Base-by-base conservation (phyloP, 2,888 invertebrate species). In the Agriopis leucophaearia region DNA sequence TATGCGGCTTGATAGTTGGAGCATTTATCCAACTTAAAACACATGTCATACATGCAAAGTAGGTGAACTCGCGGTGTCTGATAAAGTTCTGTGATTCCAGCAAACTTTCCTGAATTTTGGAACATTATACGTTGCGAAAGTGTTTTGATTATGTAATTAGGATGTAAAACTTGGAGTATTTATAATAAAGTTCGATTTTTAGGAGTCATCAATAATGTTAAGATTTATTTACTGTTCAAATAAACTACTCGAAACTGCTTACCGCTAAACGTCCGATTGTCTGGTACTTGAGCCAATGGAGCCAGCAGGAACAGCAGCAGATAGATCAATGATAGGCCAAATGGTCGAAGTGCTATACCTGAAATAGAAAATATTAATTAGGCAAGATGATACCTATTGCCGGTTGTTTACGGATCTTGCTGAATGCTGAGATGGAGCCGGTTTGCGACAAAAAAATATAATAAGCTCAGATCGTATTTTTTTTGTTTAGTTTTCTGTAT, bases 341-440 rank as follows among this genome's bases (percentile, higher is more conserved):
- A 96, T 62, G 98, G 98, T 82, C 98, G 96, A 87, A 97, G 95
- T 83, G 97, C 95, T 82, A 96, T 95, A 94, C 97, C 98, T 98
- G 94, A 69, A 95, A 95, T 80, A 82, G 86, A 88, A 79, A 59
- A 69, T 3, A 5, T 8, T 42, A n/a, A 18, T 55, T 44, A 44
- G 10, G 38, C 8, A 27, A 55, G 8, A 27, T 4, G 1, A 27
- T 27, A 27, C 18, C 18, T 27, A 27, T 3, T 27, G 18, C 18
- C 18, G 18, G 18, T 27, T 27, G 18, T 27, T 27, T 27, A 27
- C 18, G 18, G 3, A n/a, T n/a, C 3, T 3, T 1, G 18, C 18
- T 2, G 1, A 3, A 5, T 27, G 27, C 27, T 27, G 27, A 27
- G 27, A 5, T 27, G 27, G 27, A 27, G 27, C 27, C 3, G 27